These are phyloP conservation scores for Drosophila hawaiiensis DNA, from an alignment of 2,888 invertebrate species.

Conservation along the genomic window DNA sequence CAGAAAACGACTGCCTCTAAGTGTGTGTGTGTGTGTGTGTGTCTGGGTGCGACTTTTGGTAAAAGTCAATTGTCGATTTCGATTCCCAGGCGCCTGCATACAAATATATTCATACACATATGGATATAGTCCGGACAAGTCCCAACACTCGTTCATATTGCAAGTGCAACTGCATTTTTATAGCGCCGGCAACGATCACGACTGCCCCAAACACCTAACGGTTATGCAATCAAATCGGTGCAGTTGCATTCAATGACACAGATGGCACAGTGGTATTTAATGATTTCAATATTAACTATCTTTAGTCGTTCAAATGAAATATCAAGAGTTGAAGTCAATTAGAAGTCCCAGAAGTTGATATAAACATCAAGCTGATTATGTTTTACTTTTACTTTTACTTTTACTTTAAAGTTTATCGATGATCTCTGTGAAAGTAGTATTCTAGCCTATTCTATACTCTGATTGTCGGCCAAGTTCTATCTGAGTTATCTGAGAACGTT, in stretches of 20 bases:
- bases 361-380: neutral
- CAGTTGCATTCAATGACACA: constrained; percentile 27
- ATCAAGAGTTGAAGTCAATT: neutral
- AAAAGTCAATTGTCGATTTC: constrained; percentile 59
- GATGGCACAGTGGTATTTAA: constrained; percentile 36
- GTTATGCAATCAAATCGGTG: constrained; percentile 46
- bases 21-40: constrained; percentile 7
- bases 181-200: constrained; percentile 20
- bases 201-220: constrained; percentile 25
- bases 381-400: too few species aligned
- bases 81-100: constrained; percentile 42
- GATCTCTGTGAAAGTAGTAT: neutral
- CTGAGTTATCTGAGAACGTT: too few species aligned
- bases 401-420: neutral
- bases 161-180: constrained; percentile 70
- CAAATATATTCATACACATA: neutral
- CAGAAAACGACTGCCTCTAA: constrained; percentile 4
- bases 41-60: constrained; percentile 39
- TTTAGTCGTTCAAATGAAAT: neutral
- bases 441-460: neutral
- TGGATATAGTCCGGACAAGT: constrained; percentile 11
- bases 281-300: neutral
- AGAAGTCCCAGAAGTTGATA: neutral
- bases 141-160: constrained; percentile 47
- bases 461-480: neutral